Percentiles rank a stretch among this genome's conserved stretches.
Evolutionary conservation across 2,888 invertebrate species (phyloP).

Genomic region (Clistopyga incitator): DNA sequence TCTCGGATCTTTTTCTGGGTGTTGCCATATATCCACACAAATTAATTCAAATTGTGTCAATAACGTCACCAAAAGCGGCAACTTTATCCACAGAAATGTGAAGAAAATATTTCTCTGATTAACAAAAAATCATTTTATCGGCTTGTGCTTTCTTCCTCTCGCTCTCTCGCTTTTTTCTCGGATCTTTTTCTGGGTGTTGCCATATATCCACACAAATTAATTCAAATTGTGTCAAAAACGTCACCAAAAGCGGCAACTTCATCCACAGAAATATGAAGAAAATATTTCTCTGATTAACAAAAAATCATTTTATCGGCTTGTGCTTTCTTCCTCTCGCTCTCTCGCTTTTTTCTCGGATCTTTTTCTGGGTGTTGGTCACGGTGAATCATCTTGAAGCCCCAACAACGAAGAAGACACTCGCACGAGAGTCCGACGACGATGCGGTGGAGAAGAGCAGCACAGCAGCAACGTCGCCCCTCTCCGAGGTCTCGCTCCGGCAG

Average conservation of each 20-base stretch:
- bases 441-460: constrained; percentile 52
- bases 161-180: too few species aligned
- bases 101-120: too few species aligned
- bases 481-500: constrained; percentile 69
- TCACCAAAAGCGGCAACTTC: neutral
- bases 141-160: too few species aligned
- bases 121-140: too few species aligned
- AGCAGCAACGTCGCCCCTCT: constrained; percentile 54
- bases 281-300: neutral
- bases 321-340: constrained; percentile 22
- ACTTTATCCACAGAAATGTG: too few species aligned
- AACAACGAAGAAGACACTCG: constrained; percentile 43
- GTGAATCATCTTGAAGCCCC: constrained; percentile 57
- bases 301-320: neutral
- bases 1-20: too few species aligned
- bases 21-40: neutral
- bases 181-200: too few species aligned
- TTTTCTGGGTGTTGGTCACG: constrained; percentile 65
- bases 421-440: constrained; percentile 21
- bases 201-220: constrained; percentile 8
- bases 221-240: constrained; percentile 31
- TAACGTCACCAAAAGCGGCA: too few species aligned
- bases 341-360: constrained; percentile 58
- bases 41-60: constrained; percentile 37
- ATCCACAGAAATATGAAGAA: too few species aligned